phyloP scores from a whole-genome alignment of 2,888 invertebrate genomes.

The Allophyes oxyacanthae region DNA sequence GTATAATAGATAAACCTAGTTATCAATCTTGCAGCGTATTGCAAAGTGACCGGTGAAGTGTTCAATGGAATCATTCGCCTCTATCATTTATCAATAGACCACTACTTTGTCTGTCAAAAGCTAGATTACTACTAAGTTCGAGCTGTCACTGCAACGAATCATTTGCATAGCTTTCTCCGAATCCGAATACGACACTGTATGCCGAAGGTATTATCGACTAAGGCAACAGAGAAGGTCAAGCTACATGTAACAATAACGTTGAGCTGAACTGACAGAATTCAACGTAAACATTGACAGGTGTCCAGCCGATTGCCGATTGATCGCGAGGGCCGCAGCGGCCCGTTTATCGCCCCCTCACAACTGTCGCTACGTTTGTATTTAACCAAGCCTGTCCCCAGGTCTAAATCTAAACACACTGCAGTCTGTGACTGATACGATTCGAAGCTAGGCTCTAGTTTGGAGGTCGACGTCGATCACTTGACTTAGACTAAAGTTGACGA shows the following conservation, averaged over 20 bases:
- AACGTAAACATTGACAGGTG: conserved; percentile 3
- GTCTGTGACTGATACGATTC: neutral
- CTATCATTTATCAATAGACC: no score
- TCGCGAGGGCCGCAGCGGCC: neutral
- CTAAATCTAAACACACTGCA: neutral
- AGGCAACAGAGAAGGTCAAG: no score
- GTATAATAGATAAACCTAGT: neutral
- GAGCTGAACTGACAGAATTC: neutral
- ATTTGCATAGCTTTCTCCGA: conserved; percentile 8
- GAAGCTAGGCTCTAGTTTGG: neutral
- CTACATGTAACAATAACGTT: neutral
- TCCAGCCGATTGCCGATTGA: conserved; percentile 6
- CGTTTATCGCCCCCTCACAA: neutral
- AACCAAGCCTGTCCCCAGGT: neutral
- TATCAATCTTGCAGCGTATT: no score
- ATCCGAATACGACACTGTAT: neutral
- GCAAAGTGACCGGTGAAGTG: no score
- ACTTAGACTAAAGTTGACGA: no score
- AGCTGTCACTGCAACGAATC: conserved; percentile 7
- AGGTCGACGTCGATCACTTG: no score
- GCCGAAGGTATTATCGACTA: neutral
- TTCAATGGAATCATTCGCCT: no score
- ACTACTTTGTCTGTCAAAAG: no score
- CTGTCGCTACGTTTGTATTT: conserved; percentile 1
- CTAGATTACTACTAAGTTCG: neutral